A percentile compares a stretch with the other conserved stretches of the same genome.
Evolutionary conservation across 2,113 vertebrate genomes (phyloP).

Genomic region (Physeter macrocephalus): DNA sequence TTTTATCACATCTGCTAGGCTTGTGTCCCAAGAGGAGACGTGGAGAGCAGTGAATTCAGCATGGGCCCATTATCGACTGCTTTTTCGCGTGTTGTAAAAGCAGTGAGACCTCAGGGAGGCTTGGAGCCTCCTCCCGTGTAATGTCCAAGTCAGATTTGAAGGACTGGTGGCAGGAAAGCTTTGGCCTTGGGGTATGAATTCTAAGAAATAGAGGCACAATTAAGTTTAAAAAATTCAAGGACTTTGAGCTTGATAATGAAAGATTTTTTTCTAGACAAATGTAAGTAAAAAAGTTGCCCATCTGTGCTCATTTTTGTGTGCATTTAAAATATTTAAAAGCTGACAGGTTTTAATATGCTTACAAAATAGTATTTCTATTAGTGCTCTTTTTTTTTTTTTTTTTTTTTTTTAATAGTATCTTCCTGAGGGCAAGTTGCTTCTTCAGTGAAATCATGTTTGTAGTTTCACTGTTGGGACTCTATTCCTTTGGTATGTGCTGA

Average conservation of each 20-base stretch:
- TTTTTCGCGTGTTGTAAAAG: conserved; percentile 77
- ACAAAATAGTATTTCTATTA: conserved; percentile 75
- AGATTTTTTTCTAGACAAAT: conserved; percentile 77
- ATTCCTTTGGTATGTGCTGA: conserved; percentile 38
- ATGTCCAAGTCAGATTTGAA: conserved; percentile 84
- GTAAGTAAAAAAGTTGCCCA: conserved; percentile 81
- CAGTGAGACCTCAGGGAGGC: conserved; percentile 83
- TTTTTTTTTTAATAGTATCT: background rate
- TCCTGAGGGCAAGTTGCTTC: conserved; percentile 45
- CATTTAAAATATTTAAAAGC: conserved; percentile 83
- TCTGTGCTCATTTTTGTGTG: conserved; percentile 82
- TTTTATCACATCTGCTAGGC: conserved; percentile 85
- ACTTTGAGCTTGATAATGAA: conserved; percentile 84
- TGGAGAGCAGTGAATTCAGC: conserved; percentile 80
- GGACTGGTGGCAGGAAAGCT: conserved; percentile 84
- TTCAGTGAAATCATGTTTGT: conserved; percentile 36
- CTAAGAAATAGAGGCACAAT: conserved; percentile 84
- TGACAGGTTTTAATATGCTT: conserved; percentile 75
- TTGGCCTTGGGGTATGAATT: conserved; percentile 86
- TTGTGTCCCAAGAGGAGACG: conserved; percentile 82
- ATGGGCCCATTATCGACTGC: conserved; percentile 83
- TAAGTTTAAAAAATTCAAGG: conserved; percentile 87
- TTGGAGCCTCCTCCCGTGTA: conserved; percentile 82
- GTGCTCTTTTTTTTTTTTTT: conserved; percentile 42
- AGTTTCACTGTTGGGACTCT: conserved; percentile 25